Conservation (phyloP, 2,888 invertebrate species). For the Drosophila colorata region DNA sequence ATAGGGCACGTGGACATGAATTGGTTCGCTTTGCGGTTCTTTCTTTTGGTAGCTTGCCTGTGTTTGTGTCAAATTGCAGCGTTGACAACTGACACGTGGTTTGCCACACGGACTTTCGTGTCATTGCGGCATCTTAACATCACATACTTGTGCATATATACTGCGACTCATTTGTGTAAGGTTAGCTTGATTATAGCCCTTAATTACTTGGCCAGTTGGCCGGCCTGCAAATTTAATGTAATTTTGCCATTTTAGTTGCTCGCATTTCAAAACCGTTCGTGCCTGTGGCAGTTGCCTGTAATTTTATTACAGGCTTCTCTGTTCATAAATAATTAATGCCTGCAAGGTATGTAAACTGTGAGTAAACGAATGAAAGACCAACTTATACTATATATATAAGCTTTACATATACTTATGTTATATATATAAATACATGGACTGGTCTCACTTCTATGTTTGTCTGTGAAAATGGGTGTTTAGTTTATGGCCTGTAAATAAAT, state of each 20-base stretch:
- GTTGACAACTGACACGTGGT: slow-evolving; percentile 75
- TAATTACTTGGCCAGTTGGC: slow-evolving; percentile 70
- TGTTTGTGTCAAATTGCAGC: slow-evolving; percentile 63
- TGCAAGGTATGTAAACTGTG: slow-evolving; percentile 53
- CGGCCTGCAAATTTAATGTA: slow-evolving; percentile 62
- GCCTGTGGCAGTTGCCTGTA: slow-evolving; percentile 56
- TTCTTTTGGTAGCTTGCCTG: slow-evolving; percentile 26
- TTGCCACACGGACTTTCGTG: slow-evolving; percentile 6
- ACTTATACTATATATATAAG: background rate
- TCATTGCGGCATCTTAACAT: slow-evolving; percentile 12
- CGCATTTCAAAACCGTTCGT: slow-evolving; percentile 66
- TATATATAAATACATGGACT: slow-evolving; percentile 2
- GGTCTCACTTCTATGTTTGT: slow-evolving; percentile 11
- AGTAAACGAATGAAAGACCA: slow-evolving; percentile 25
- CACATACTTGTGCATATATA: slow-evolving; percentile 1
- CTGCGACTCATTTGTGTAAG: slow-evolving; percentile 34
- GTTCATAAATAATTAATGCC: slow-evolving; percentile 78
- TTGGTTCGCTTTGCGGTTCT: slow-evolving; percentile 23
- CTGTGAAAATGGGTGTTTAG: slow-evolving; percentile 42
- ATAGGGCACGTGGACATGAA: slow-evolving; percentile 1
- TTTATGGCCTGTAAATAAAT: slow-evolving; percentile 64
- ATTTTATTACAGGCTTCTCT: slow-evolving; percentile 69
- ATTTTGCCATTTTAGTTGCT: slow-evolving; percentile 51
- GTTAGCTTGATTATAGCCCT: slow-evolving; percentile 64
- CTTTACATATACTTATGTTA: background rate